Evolutionary conservation across 2,113 vertebrate genomes (phyloP), one percentile per base, ranked within the genome.

Genomic region (Brachypodius melanocephalos): DNA sequence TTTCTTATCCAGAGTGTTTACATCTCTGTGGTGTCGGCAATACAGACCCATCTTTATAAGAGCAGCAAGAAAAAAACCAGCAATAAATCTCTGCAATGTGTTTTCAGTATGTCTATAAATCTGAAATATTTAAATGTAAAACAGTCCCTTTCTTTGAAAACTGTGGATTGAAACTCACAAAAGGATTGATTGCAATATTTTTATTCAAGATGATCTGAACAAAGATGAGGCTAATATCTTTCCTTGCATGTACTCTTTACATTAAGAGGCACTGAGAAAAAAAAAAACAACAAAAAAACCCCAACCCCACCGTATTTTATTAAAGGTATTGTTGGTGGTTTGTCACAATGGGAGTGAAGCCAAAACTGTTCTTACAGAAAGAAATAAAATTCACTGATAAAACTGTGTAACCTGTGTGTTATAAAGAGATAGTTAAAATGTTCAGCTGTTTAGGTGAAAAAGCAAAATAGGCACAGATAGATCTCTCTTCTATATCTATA

Each of bases 1-100:
- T 95, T 92, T 90, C 80, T 97, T 90, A 85, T 85, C 80, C 88
- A 89, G 62, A 94, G 80, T 93, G 88, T 96, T 97, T 97, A 97
- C 96, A 96, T 96, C 92, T 94, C 93, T 95, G 95, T 91, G 93
- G 95, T 97, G 95, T 95, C 83, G 8, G 93, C 95, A 89, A 63
- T 62, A 89, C 57, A 95, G 94, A 78, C 67, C 22, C 94, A 85
- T 88, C 95, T 96, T 97, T 94, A 78, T 93, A 93, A 83, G 57
- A 92, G 76, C 61, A 92, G 51, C 52, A 83, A 92, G 91, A 36
- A 88, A 95, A 93, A 90, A 93, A 95, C 6, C 31, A 91, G 87
- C 91, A 94, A 46, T 95, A 94, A 96, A 89, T 88, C 83, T 97
- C 86, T 89, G 82, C 93, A 97, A 94, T 94, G 88, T 97, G 92